Base-by-base conservation (phyloP, 2,888 invertebrate genomes). In the Mayetiola destructor region DNA sequence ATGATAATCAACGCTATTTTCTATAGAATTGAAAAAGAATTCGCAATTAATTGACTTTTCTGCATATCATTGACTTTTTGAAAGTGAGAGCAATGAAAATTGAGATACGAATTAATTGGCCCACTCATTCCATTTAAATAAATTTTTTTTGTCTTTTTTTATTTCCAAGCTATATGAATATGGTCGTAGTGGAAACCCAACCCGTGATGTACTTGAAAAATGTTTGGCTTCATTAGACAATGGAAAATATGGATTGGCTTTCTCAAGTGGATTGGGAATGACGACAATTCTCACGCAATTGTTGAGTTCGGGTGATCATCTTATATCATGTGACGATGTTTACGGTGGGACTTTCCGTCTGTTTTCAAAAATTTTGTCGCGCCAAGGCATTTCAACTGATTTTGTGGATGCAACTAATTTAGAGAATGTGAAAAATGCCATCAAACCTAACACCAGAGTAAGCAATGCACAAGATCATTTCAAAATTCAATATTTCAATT, bases 171-270 rank as follows among this genome's bases (percentile, higher is more conserved):
- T 88, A 55, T 96, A 77, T 71, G 94, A 94, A 64, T 97, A 97
- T 70, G 85, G 89, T 1, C 78, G 97, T 67, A 88, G 91, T 67
- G 94, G 93, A 36, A 99, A 99, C 74, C 97, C 99, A 27, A 88
- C 92, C 0, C 78, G 97, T 61, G 82, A 86, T 62, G 85, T 86
- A 23, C 74, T 97, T 59, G 95, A 99, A 73, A 77, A 81, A 63
- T 91, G 92, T 67, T 71, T 99, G 42, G 96, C 97, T 2, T 80
- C 89, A 0, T 71, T 97, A 59, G 99, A 99, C 67, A 82, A 83
- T 63, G 97, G 85, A 12, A 88, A 91, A 71, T 77, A 90, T 72
- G 90, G 85, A 61, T 65, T 88, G 27, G 74, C 82, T 42, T 97
- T 89, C 74, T 76, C 95, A 0, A 95, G 96, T 6, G 99, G 99